These are phyloP conservation scores for Stichopus chloronotus DNA, from an alignment of 35 echinoderm and acorn worm species.

Conservation along the genomic window DNA sequence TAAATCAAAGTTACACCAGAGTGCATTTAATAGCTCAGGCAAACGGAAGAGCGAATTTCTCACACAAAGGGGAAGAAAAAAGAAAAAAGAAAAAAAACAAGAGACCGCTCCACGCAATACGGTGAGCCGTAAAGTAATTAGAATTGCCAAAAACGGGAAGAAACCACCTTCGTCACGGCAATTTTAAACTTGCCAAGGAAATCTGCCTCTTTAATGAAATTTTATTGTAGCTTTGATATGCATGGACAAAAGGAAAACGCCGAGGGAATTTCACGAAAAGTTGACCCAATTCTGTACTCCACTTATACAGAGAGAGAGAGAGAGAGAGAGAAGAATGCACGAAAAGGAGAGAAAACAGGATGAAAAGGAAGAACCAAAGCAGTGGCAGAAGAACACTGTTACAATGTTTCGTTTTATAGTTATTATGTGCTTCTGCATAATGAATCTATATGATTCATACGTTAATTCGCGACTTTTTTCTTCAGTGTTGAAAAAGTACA, in stretches of 20 bases:
- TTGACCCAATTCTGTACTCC: not conserved
- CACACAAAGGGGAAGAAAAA: not conserved
- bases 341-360: too few relatives aligned
- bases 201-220: constrained; percentile 25
- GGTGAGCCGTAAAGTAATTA: constrained; percentile 21
- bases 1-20: constrained; percentile 31
- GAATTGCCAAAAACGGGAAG: not conserved
- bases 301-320: too few relatives aligned
- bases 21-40: constrained; percentile 24
- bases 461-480: too few relatives aligned
- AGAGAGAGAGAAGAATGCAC: too few relatives aligned
- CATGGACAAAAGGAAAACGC: not conserved
- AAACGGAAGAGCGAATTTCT: not conserved
- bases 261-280: not conserved
- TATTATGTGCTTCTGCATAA: too few relatives aligned
- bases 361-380: too few relatives aligned
- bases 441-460: too few relatives aligned
- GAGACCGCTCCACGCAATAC: not conserved
- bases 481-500: too few relatives aligned
- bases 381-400: too few relatives aligned
- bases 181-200: constrained; percentile 2
- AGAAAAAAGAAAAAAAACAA: not conserved
- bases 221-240: constrained; percentile 4
- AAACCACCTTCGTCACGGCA: constrained; percentile 33
- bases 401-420: too few relatives aligned